Conservation (phyloP, 2,113 vertebrate genomes). For the Eulacestoma nigropectus region DNA sequence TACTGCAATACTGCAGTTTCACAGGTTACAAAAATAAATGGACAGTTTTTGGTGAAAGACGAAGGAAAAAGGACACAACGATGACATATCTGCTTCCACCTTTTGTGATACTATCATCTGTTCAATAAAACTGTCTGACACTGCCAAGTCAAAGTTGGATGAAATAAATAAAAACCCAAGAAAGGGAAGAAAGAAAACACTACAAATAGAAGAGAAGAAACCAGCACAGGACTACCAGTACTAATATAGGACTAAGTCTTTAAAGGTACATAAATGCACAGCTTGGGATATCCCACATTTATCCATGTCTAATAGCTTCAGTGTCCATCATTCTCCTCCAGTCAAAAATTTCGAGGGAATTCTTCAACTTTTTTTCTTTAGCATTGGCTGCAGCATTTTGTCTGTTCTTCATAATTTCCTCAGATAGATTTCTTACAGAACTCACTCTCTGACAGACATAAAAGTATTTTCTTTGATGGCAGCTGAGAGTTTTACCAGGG, state of each 20-base stretch:
- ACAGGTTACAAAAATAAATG: neutral
- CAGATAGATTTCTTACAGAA: neutral
- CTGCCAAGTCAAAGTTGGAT: neutral
- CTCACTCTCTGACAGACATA: neutral
- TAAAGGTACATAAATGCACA: neutral
- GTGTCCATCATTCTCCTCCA: neutral
- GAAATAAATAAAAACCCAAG: neutral
- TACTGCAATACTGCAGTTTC: neutral
- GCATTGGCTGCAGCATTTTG: neutral
- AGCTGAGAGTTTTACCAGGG: neutral
- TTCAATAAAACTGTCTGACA: neutral
- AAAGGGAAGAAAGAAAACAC: neutral
- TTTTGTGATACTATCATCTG: neutral
- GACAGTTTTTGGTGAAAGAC: neutral
- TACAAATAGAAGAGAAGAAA: neutral
- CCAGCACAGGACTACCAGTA: neutral
- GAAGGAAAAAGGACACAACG: neutral
- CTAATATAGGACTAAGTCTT: neutral
- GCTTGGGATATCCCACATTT: neutral
- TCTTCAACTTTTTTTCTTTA: neutral
- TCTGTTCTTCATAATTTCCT: neutral
- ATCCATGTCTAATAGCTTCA: neutral
- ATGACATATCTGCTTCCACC: neutral
- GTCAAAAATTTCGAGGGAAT: neutral
- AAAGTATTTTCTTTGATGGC: neutral